Evolutionary conservation across 2,888 invertebrate species (phyloP), one percentile per base, ranked within the genome.

Genomic region (Beris morrisii): DNA sequence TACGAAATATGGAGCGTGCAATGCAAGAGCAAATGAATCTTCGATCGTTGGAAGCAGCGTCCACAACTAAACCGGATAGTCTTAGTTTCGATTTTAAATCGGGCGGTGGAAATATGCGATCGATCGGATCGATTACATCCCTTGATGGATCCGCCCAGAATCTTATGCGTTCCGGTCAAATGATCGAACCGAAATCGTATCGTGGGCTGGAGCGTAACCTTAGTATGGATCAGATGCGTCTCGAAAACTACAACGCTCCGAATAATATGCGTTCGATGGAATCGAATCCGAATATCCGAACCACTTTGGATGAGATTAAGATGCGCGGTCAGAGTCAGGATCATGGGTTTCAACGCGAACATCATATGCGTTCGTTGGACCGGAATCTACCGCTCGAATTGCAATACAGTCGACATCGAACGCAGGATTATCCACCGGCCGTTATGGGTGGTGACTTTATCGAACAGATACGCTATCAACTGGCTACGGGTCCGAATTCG

Each of bases 21-120:
- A 81, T 81, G 81, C 79, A 80, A 71, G 81, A 81, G 69, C 81
- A 81, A 72, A 79, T 81, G 76, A 81, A 77, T 69, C 66, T 81
- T 48, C 73, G 81, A 15, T 78, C 76, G 32, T 69, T 79, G 66
- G 81, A 81, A 71, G 77, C 75, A 0, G 76, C 75, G 3, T 72
- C 65, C 4, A 69, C 71, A 4, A 67, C 69, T 5, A 63, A 66
- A 28, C 56, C 69, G 45, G 67, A 71, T 43, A 63, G 54, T 12
- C 45, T 67, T 5, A 70, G 68, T 7, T 64, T 68, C 12, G 68
- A 69, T 56, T 72, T 68, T 64, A 69, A 70, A 12, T 45, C 71
- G 30, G 73, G 71, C 54, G 72, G 70, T 65, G 68, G 66, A 12
- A 70, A 70, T 58, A 69, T 69, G 9, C 63, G 72, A 46, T 69